Base-by-base conservation (phyloP, 2,797 vertebrate genomes). In the Erithacus rubecula region DNA sequence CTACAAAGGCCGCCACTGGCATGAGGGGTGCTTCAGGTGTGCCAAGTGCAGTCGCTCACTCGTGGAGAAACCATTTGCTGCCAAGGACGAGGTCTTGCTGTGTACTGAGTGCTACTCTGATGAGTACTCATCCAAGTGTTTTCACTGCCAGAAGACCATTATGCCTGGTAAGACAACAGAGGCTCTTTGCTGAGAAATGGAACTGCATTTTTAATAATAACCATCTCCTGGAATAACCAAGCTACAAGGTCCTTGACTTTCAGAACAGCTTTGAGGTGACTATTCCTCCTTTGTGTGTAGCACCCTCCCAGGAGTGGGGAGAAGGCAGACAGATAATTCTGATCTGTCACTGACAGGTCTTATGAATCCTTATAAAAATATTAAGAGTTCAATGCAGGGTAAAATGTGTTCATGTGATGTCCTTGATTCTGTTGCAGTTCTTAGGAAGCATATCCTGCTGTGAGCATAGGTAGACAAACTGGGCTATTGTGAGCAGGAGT, bases 1-100 rank as follows among this genome's bases (percentile, higher is more conserved):
- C 93, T 99, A 99, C 86, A 99, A 99, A 97, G 99, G 98, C 91
- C 98, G 94, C 22, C 99, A 99, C 96, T 99, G 99, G 99, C 99
- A 99, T 6, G 99, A 99, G 84, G 86, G 97, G 12, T 99, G 99
- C 96, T 99, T 99, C 97, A 99, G 97, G 43, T 99, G 99, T 91
- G 98, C 97, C 94, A 99, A 98, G 95, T 99, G 99, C 95, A 97
- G 96, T 78, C 97, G 97, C 58, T 98, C 99, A 1, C 97, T 99
- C 95, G 99, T 98, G 95, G 99, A 99, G 96, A 99, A 99, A 93
- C 98, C 99, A 2, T 99, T 99, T 83, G 98, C 98, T n/a, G 98
- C 98, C 96, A 99, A 99, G 97, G 99, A 99, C 0, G 98, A 99
- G 64, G 96, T 98, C 89, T 95, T 99, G 94, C 98, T 99, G 67